These are phyloP conservation scores for Dynastes tityus DNA, from an alignment of 2,888 invertebrate genomes.

Conservation along the genomic window DNA sequence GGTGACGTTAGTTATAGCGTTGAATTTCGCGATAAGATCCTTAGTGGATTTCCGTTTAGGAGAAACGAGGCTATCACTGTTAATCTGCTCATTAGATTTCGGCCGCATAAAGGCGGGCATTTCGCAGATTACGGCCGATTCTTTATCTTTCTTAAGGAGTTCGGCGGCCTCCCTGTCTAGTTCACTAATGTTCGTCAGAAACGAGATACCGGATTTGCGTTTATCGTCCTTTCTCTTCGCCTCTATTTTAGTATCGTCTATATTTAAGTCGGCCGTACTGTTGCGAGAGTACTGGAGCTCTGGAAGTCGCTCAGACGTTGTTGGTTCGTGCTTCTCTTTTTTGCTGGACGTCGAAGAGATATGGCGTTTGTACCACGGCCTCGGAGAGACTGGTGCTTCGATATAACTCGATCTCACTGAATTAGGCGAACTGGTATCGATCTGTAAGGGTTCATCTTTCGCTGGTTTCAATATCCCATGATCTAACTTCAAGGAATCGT, in stretches of 20 bases:
- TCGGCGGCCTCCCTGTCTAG: slow-evolving; percentile 85
- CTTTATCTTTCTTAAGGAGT: slow-evolving; percentile 76
- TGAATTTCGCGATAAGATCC: slow-evolving; percentile 77
- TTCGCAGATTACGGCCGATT: slow-evolving; percentile 56
- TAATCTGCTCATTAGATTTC: slow-evolving; percentile 60
- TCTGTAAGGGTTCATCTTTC: slow-evolving; percentile 62
- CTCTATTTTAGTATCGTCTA: slow-evolving; percentile 60
- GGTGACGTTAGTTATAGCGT: slow-evolving; percentile 74
- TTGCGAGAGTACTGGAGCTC: slow-evolving; percentile 72
- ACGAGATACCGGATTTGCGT: slow-evolving; percentile 75
- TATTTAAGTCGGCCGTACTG: slow-evolving; percentile 61
- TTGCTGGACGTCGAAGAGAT: slow-evolving; percentile 53
- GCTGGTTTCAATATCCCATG: slow-evolving; percentile 70
- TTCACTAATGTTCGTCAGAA: slow-evolving; percentile 84
- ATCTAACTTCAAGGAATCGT: slow-evolving; percentile 72
- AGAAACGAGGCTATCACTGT: slow-evolving; percentile 63
- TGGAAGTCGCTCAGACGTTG: slow-evolving; percentile 21
- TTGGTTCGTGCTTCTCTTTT: slow-evolving; percentile 61
- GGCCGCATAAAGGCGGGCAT: slow-evolving; percentile 69
- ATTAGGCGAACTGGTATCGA: slow-evolving; percentile 57
- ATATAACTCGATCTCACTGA: slow-evolving; percentile 62
- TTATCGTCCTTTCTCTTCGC: slow-evolving; percentile 68
- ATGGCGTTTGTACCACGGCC: slow-evolving; percentile 79
- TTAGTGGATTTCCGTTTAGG: slow-evolving; percentile 69
- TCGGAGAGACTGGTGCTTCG: slow-evolving; percentile 71